A percentile compares a stretch with the other conserved stretches of the same genome.
Evolutionary conservation across 2,888 invertebrate species (phyloP).

Genomic region (Apocheima hispidaria): DNA sequence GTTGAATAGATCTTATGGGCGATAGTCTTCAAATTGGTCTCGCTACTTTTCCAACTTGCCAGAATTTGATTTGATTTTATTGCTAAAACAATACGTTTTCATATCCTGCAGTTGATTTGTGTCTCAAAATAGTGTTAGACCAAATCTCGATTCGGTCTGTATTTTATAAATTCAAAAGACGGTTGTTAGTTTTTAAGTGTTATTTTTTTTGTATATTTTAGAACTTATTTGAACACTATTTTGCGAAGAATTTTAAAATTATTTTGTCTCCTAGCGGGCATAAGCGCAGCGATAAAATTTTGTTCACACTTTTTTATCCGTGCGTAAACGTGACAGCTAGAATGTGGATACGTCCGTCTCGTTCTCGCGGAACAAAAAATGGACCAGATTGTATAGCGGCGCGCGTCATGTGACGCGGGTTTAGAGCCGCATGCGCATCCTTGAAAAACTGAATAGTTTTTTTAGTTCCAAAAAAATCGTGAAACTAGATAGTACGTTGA

Average conservation of each 20-base stretch:
- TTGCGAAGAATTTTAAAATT: neutral
- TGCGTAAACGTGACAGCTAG: too few species aligned
- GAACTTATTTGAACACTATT: neutral
- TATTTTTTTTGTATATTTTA: conserved; percentile 30
- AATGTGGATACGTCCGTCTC: too few species aligned
- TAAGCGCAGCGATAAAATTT: too few species aligned
- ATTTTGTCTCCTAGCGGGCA: too few species aligned
- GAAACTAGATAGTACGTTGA: too few species aligned
- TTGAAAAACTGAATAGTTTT: neutral
- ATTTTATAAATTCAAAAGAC: conserved; percentile 27
- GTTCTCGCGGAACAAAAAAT: too few species aligned
- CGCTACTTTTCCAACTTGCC: conserved; percentile 1
- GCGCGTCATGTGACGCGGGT: too few species aligned
- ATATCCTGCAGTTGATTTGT: conserved; percentile 4
- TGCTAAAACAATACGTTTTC: neutral
- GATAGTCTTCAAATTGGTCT: neutral
- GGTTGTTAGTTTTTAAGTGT: conserved; percentile 32
- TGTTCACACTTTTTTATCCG: too few species aligned
- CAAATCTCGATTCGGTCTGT: conserved; percentile 4
- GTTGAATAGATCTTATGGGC: neutral
- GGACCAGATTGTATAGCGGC: too few species aligned
- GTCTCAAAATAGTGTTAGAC: neutral
- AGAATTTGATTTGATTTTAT: neutral
- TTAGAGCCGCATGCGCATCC: too few species aligned
- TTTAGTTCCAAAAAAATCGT: neutral